phyloP scores from a whole-genome alignment of 2,888 invertebrate genomes.

The Anoplius nigerrimus region DNA sequence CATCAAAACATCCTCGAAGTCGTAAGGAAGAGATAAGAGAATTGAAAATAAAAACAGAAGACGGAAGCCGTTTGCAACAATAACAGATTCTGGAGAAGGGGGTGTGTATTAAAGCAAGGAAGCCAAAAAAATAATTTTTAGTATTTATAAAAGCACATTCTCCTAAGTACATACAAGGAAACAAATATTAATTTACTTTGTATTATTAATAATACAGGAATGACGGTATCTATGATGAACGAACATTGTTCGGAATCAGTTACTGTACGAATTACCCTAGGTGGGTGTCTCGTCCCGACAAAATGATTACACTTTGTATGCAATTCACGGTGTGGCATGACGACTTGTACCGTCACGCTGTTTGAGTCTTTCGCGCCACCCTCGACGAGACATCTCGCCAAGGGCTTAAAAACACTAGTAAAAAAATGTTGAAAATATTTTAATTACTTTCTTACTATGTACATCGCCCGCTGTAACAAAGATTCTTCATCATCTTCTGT shows the following conservation, averaged over 20 bases:
- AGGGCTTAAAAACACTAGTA: conserved; percentile 54
- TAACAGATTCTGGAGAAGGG: neutral
- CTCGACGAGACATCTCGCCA: conserved; percentile 26
- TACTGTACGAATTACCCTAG: conserved; percentile 57
- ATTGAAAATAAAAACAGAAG: conserved; percentile 1
- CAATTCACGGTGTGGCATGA: conserved; percentile 13
- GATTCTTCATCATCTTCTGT: conserved; percentile 28
- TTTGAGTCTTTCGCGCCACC: conserved; percentile 41
- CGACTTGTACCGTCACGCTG: too few species aligned
- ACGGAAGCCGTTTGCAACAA: neutral
- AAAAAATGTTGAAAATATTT: conserved; percentile 56
- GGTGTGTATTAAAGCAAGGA: conserved; percentile 35
- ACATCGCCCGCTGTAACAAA: conserved; percentile 52
- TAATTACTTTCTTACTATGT: conserved; percentile 56
- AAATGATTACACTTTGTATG: conserved; percentile 49
- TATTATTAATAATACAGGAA: conserved; percentile 66
- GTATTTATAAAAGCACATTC: conserved; percentile 63
- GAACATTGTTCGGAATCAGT: conserved; percentile 52
- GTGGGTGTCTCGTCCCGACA: conserved; percentile 59
- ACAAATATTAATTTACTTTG: conserved; percentile 59
- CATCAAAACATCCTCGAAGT: neutral
- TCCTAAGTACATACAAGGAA: conserved; percentile 61
- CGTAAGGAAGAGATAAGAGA: conserved; percentile 6
- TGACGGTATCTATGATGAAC: conserved; percentile 63
- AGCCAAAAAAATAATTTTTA: conserved; percentile 48